phyloP scores from a whole-genome alignment of 2,888 invertebrate genomes.

The Dermolepida albohirtum region DNA sequence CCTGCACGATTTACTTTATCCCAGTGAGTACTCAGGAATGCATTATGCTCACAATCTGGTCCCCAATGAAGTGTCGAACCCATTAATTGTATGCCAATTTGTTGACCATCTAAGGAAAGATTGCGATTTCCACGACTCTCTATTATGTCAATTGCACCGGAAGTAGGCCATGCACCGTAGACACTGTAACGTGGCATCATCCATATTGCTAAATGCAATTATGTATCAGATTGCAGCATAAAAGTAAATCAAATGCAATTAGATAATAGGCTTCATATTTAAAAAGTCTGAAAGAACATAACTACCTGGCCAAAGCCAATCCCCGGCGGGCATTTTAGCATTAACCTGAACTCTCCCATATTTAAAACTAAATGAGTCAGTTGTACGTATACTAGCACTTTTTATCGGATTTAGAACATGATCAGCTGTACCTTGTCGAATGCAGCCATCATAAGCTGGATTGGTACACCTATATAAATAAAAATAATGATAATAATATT shows the following conservation, averaged over 20 bases:
- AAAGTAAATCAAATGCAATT: no score
- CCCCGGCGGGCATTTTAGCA: conserved; percentile 77
- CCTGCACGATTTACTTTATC: conserved; percentile 60
- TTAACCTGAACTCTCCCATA: conserved; percentile 75
- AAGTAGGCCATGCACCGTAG: conserved; percentile 78
- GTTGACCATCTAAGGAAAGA: conserved; percentile 60
- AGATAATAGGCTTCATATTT: no score
- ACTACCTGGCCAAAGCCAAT: conserved; percentile 81
- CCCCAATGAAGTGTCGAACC: conserved; percentile 77
- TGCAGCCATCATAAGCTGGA: conserved; percentile 70
- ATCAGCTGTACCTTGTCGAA: conserved; percentile 66
- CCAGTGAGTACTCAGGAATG: conserved; percentile 69
- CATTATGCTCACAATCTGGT: conserved; percentile 69
- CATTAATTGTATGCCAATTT: conserved; percentile 72
- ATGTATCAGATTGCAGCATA: no score
- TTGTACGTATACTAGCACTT: conserved; percentile 74
- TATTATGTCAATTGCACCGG: conserved; percentile 79
- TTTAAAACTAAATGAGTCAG: conserved; percentile 73
- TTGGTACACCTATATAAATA: conserved; percentile 68
- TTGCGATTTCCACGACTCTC: conserved; percentile 75
- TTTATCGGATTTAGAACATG: conserved; percentile 74
- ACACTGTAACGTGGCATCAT: conserved; percentile 73
- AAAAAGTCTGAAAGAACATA: conserved; percentile 73
- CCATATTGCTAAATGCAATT: conserved; percentile 72
- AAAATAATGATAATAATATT: no score